Percentiles rank a stretch among this genome's conserved stretches.
phyloP scores from a whole-genome alignment of 2,113 vertebrate genomes.

The Psilopsiagon aurifrons region DNA sequence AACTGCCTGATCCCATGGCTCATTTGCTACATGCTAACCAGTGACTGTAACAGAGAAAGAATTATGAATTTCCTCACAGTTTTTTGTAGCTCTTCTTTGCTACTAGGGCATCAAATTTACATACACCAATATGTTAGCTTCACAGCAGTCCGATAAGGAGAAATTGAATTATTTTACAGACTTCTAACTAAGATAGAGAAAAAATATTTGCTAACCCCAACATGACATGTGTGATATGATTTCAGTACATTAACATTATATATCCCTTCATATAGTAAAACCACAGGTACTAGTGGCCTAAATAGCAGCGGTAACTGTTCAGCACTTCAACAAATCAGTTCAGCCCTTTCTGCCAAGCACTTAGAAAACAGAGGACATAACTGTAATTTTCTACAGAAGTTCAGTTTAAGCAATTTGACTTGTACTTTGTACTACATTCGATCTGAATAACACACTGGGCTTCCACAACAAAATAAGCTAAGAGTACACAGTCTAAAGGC shows the following conservation, averaged over 20 bases:
- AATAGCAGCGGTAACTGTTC: not conserved
- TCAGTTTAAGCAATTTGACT: not conserved
- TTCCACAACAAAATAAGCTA: not conserved
- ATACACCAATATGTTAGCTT: not conserved
- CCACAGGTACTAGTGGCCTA: not conserved
- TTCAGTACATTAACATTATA: not conserved
- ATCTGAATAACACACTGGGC: not conserved
- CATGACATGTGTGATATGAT: not conserved
- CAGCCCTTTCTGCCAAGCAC: not conserved
- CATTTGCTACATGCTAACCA: slow-evolving; percentile 3
- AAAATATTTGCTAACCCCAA: not conserved
- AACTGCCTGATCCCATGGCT: not conserved
- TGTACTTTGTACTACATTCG: not conserved
- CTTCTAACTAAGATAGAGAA: not conserved
- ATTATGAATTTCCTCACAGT: not conserved
- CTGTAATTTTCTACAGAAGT: not conserved
- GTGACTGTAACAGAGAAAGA: not conserved
- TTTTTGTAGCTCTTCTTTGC: not conserved
- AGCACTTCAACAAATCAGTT: not conserved
- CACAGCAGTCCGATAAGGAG: not conserved
- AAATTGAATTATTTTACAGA: not conserved
- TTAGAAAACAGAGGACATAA: not conserved
- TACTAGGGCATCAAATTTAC: not conserved
- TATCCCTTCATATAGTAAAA: not conserved
- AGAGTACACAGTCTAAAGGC: not conserved